Base-by-base conservation (phyloP, 2,888 invertebrate species). In the Apoderus coryli region DNA sequence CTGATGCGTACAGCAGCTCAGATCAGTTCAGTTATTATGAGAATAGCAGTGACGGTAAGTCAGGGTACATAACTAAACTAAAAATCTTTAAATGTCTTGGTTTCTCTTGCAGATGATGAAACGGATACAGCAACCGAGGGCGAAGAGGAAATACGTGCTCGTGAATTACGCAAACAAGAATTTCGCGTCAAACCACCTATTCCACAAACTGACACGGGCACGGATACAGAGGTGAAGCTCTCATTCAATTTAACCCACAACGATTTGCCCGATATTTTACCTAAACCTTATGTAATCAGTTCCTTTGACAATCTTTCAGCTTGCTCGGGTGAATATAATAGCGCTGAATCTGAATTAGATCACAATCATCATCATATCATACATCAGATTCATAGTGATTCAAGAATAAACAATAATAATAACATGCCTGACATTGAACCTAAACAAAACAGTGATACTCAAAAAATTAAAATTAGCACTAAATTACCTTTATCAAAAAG, bases 101-200 rank as follows among this genome's bases (percentile, higher is more conserved):
- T 25, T 40, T 34, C 33, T 16, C 31, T 50, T 53, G 52, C 60
- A 65, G 76, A 72, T 50, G 71, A 70, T 40, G 69, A 69, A 38
- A 67, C 68, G 37, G 74, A 73, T 33, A 76, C 76, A n/a, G 74
- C 75, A 22, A 76, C 76, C 1, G 77, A 77, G 54, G 75, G 75
- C 6, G 76, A 76, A 55, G 69, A 70, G 29, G 76, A 76, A 41
- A 67, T 72, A 14, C 66, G 69, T 27, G 76, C 75, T 6, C 63
- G 75, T 14, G 76, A 75, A 47, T 53, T 72, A 40, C 63, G 76
- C 16, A 69, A 71, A 41, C 69, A 72, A 51, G 76, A 76, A 60
- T 74, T 76, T 15, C 68, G 70, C 45, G 59, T 75, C 31, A 64
- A 70, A 48, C 70, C 73, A 29, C 67, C 72, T 26, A 64, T 65